phyloP scores from a whole-genome alignment of 1,140 invertebrate genomes.

The Cataglyphis hispanica region DNA sequence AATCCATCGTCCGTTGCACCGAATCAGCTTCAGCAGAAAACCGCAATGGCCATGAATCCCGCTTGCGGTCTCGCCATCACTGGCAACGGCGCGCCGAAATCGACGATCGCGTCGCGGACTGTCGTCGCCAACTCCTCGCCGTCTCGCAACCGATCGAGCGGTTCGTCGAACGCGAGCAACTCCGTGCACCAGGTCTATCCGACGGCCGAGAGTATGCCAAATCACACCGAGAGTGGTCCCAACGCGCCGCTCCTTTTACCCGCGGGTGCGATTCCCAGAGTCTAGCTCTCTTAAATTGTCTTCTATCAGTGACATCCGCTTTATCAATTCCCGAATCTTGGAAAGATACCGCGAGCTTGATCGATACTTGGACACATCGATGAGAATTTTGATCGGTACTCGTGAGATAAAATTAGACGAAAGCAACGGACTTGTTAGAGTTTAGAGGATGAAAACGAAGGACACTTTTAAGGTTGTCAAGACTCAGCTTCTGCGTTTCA shows the following conservation, averaged over 20 bases:
- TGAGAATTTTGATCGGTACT: neutral
- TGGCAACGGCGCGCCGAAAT: conserved; percentile 78
- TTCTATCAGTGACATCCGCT: neutral
- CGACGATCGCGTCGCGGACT: conserved; percentile 64
- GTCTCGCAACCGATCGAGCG: conserved; percentile 40
- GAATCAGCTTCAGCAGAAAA: conserved; percentile 60
- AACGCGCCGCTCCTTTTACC: conserved; percentile 82
- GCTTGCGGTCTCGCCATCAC: conserved; percentile 70
- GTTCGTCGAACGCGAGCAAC: conserved; percentile 29
- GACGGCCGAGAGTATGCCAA: conserved; percentile 78
- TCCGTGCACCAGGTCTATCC: conserved; percentile 72
- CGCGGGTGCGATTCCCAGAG: conserved; percentile 79
- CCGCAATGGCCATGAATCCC: conserved; percentile 56
- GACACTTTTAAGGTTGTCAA: neutral
- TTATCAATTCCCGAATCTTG: neutral
- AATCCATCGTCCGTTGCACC: neutral
- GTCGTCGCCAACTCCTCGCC: conserved; percentile 44
- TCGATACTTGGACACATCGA: neutral
- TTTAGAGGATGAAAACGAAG: neutral
- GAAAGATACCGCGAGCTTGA: neutral
- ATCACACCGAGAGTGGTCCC: conserved; percentile 81
- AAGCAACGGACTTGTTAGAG: neutral
- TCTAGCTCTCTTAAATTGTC: conserved; percentile 67
- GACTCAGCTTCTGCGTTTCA: neutral
- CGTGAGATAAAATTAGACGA: neutral